Evolutionary conservation across 2,797 vertebrate species (phyloP), one percentile per base, ranked within the genome.

Genomic region (Anguilla anguilla): DNA sequence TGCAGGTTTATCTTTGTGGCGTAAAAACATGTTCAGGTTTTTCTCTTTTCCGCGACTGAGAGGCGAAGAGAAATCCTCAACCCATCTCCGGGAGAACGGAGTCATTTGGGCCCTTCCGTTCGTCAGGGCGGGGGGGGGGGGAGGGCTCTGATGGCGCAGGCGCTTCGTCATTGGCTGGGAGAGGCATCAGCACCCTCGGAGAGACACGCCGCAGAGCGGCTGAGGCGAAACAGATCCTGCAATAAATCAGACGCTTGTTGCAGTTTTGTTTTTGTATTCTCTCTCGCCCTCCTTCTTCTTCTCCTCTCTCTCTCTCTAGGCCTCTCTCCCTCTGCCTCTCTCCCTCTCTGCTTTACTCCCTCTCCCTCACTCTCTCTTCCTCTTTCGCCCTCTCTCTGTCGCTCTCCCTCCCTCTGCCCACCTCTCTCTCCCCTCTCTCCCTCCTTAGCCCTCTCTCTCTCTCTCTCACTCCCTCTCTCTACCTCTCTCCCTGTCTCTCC

Each of bases 241-340:
- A 82, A 92, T 90, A 89, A 92, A 90, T 87, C 84, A 88, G 87
- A 82, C 1, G 79, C 84, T 90, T 90, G 90, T 88, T 89, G 90
- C 82, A 67, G 84, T 91, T 89, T 91, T 88, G 87, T 90, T 89
- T 46, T 92, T 90, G 81, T 49, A 69, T 46, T 11, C 79, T 67
- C 79, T 59, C 83, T 6, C 72, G 39, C 69, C 6, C 88, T 81
- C n/a, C 79, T 88, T 43, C 22, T 59, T 77, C 85, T 86, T 43
- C 51, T n/a, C n/a, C 85, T 85, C 84, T 85, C 86, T 64, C 77
- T 51, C 35, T 1, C 35, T 35, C 1, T 35, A 1, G 1, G 1
- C 35, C 35, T 35, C 35, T 35, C 35, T 1, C 69, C 4, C 88
- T 81, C 79, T 88, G 43, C 17, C 77, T 77, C 85, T 86, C 57